Base-by-base conservation (phyloP, 2,113 vertebrate genomes). In the Laterallus jamaicensis region DNA sequence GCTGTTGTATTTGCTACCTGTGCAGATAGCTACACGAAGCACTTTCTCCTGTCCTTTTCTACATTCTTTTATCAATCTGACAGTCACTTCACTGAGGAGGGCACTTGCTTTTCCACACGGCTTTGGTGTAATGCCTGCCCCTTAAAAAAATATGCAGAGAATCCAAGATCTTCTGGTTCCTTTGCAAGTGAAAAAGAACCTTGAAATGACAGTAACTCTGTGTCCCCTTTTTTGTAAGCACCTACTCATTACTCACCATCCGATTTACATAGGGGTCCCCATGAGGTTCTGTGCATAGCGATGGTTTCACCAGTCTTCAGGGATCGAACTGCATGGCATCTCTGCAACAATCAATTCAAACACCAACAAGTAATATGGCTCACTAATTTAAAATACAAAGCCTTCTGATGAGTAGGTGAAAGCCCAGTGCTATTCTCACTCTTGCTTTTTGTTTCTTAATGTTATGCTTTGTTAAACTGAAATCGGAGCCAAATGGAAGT, bases 231-330 rank as follows among this genome's bases (percentile, higher is more conserved):
- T 64, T 52, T 40, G 54, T 26, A 47, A 62, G 29, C 25, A 20
- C 32, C 32, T 68, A 28, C 24, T 83, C n/a, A 15, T 64, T 73
- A 90, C 97, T 97, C 86, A 98, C 96, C 92, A 21, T 35, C n/a
- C 2, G 52, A 70, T 87, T 66, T 94, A 13, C 58, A 88, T 7
- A 98, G 80, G 12, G 97, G 97, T 70, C 97, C 97, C 96, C 96
- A 97, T 42, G 96, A 94, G 20, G 96, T 50, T 59, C 76, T 95
- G 52, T 91, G 94, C 2, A 5, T 76, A 40, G 82, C 22, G 1
- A 95, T 59, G 44, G 62, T 94, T 94, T 95, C 96, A 69, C 95
- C 95, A 31, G 50, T 81, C 44, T 81, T 96, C 94, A 88, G 54
- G n/a, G 90, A 92, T 21, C 64, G 60, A 85, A 66, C 64, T 1